Conservation (phyloP, 2,797 vertebrate species). For the Graptemys geographica region DNA sequence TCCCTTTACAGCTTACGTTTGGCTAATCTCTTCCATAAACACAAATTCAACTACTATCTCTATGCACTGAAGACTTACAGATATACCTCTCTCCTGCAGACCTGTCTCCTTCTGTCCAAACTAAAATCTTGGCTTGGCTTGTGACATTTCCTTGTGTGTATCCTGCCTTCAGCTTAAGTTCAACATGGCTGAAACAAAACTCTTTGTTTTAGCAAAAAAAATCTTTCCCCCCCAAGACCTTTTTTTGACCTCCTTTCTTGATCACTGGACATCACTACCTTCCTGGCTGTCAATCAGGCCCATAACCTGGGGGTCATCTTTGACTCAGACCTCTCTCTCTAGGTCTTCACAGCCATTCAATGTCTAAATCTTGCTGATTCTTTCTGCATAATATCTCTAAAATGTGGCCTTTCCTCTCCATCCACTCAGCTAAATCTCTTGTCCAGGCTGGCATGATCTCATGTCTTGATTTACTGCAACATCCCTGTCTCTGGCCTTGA, state of each 20-base stretch:
- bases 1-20: too few species aligned
- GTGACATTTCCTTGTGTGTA: background rate
- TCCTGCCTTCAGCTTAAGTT: background rate
- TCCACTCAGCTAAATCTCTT: background rate
- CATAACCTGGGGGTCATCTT: background rate
- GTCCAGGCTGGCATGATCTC: background rate
- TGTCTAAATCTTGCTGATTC: background rate
- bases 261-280: background rate
- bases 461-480: background rate
- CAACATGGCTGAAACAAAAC: background rate
- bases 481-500: background rate
- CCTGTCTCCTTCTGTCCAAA: background rate
- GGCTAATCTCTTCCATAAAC: background rate
- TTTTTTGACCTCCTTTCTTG: background rate
- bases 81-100: background rate
- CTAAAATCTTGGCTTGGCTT: background rate
- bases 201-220: background rate
- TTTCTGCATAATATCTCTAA: background rate
- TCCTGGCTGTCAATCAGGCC: background rate
- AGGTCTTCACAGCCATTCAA: background rate
- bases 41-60: background rate
- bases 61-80: background rate
- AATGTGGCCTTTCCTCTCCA: background rate
- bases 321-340: background rate
- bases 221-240: background rate